Evolutionary conservation across 2,113 vertebrate genomes (phyloP).

Genomic region (Ancistrus triradiatus): DNA sequence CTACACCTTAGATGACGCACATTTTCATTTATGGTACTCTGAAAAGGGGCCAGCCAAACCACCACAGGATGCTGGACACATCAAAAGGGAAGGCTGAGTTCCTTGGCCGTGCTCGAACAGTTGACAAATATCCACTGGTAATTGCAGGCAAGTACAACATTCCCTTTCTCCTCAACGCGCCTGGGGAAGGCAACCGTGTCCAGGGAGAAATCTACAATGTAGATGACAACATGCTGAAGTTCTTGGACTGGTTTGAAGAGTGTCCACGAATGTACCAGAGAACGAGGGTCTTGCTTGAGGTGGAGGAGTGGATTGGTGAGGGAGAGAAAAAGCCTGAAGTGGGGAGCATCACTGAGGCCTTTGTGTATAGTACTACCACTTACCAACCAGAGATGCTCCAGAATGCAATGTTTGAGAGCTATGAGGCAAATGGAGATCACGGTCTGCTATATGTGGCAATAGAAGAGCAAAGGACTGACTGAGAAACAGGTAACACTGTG

Average conservation of each 20-base stretch:
- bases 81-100: slow-evolving; percentile 67
- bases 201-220: slow-evolving; percentile 82
- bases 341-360: slow-evolving; percentile 58
- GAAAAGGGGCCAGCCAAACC: slow-evolving; percentile 87
- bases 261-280: slow-evolving; percentile 84
- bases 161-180: slow-evolving; percentile 80
- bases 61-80: slow-evolving; percentile 66
- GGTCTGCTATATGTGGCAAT: slow-evolving; percentile 24
- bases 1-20: slow-evolving; percentile 58
- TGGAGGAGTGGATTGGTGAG: slow-evolving; percentile 68
- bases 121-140: slow-evolving; percentile 79
- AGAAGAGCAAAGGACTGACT: slow-evolving; percentile 23
- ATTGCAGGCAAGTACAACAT: slow-evolving; percentile 77
- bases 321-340: neutral
- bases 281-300: slow-evolving; percentile 62
- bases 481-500: too few species aligned
- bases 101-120: slow-evolving; percentile 67
- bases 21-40: slow-evolving; percentile 89
- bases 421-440: slow-evolving; percentile 49
- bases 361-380: slow-evolving; percentile 73
- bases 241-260: slow-evolving; percentile 82
- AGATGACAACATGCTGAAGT: slow-evolving; percentile 80
- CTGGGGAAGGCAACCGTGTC: slow-evolving; percentile 69
- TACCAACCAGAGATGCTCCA: slow-evolving; percentile 75
- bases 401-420: slow-evolving; percentile 61